phyloP scores from a whole-genome alignment of 2,113 vertebrate species.

The Meriones unguiculatus region DNA sequence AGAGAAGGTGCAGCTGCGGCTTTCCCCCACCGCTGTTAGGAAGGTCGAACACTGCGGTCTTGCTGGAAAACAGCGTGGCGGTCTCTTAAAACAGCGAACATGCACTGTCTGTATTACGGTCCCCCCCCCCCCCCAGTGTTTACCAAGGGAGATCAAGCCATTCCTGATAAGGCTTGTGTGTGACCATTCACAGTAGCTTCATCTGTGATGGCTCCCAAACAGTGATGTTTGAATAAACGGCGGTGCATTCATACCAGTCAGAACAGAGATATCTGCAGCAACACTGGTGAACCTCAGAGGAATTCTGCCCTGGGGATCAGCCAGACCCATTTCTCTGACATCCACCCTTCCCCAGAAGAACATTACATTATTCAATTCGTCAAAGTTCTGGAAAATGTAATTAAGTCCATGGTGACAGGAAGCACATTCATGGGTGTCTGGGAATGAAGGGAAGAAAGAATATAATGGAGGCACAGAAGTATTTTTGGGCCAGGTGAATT shows the following conservation, averaged over 20 bases:
- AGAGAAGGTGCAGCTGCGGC: not conserved
- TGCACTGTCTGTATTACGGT: not conserved
- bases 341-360: not conserved
- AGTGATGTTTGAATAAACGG: not conserved
- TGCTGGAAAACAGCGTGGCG: not conserved
- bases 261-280: not conserved
- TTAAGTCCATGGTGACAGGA: not conserved
- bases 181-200: not conserved
- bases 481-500: not conserved
- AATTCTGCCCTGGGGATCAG: not conserved
- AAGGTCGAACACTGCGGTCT: not conserved
- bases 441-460: not conserved
- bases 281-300: not conserved
- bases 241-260: not conserved
- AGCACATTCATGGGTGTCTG: not conserved
- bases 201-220: slow-evolving; percentile 4
- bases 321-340: not conserved
- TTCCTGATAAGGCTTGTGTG: not conserved
- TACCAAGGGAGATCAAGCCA: slow-evolving; percentile 19
- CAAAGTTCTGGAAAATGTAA: slow-evolving; percentile 50
- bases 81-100: slow-evolving; percentile 26
- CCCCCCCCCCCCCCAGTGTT: not conserved
- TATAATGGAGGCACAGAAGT: not conserved
- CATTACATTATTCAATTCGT: not conserved
- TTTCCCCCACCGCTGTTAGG: not conserved